phyloP scores from a whole-genome alignment of 2,888 invertebrate genomes.

The Brachyopa scutellaris region DNA sequence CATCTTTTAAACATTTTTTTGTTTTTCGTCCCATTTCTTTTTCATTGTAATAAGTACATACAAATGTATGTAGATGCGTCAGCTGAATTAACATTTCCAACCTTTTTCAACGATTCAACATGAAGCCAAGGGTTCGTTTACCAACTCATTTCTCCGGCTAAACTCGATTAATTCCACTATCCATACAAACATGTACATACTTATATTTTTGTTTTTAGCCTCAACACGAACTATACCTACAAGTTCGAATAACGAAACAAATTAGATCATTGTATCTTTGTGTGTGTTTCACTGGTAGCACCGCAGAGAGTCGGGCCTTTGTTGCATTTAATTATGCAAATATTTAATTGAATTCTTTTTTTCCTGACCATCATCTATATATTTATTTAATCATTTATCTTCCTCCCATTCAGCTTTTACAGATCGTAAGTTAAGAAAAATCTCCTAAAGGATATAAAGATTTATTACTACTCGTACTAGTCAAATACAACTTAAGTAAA shows the following conservation, averaged over 20 bases:
- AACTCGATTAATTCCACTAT: slow-evolving; percentile 32
- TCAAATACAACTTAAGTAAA: slow-evolving; percentile 57
- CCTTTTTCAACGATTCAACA: slow-evolving; percentile 38
- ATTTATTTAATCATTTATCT: slow-evolving; percentile 57
- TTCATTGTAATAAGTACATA: background rate
- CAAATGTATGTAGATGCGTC: too few relatives aligned
- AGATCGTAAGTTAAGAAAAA: slow-evolving; percentile 62
- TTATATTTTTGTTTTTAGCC: slow-evolving; percentile 15
- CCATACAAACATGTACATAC: too few relatives aligned
- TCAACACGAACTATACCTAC: background rate
- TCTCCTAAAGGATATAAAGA: slow-evolving; percentile 16
- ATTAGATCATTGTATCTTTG: slow-evolving; percentile 23
- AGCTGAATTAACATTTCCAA: slow-evolving; percentile 9
- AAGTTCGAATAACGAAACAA: background rate
- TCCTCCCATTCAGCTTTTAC: slow-evolving; percentile 65
- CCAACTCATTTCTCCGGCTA: slow-evolving; percentile 22
- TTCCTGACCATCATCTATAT: slow-evolving; percentile 2
- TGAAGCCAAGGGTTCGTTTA: slow-evolving; percentile 36
- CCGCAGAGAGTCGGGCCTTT: slow-evolving; percentile 19
- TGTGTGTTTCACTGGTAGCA: too few relatives aligned
- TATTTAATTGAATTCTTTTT: slow-evolving; percentile 15
- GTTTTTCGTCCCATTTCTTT: slow-evolving; percentile 32
- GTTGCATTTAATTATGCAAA: slow-evolving; percentile 22
- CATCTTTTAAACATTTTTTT: slow-evolving; percentile 18
- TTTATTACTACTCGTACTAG: slow-evolving; percentile 35